Conservation (phyloP, 2,113 vertebrate genomes). For the Thunnus thynnus region DNA sequence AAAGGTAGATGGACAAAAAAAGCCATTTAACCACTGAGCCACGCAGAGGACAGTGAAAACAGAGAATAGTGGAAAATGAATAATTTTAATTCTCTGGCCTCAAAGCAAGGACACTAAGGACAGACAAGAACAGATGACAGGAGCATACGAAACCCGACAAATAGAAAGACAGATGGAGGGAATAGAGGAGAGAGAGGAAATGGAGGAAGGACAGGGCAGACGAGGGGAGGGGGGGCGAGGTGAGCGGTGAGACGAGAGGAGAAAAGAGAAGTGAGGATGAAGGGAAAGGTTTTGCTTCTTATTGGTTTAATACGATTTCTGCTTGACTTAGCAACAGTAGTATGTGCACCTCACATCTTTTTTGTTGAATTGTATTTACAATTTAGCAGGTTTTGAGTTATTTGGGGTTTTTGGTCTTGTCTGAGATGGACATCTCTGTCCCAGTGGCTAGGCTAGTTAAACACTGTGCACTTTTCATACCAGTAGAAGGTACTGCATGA, state of each 20-base stretch:
- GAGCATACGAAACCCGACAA: constrained; percentile 37
- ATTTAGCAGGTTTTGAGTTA: not conserved
- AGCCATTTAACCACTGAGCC: constrained; percentile 31
- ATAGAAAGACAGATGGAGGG: constrained; percentile 35
- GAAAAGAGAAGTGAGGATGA: not conserved
- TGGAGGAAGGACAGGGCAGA: constrained; percentile 19
- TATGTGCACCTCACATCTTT: not conserved
- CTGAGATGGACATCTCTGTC: not conserved
- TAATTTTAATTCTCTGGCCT: constrained; percentile 59
- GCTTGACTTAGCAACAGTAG: not conserved
- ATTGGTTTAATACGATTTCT: constrained; percentile 16
- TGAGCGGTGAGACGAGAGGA: constrained; percentile 8
- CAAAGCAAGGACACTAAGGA: constrained; percentile 72
- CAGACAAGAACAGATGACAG: constrained; percentile 44
- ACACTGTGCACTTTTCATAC: not conserved
- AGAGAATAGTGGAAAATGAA: constrained; percentile 44
- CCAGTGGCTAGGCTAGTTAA: constrained; percentile 2
- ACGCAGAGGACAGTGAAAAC: constrained; percentile 37
- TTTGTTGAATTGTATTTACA: not conserved
- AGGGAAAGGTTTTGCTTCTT: not conserved
- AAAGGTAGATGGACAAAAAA: constrained; percentile 12
- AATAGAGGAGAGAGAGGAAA: constrained; percentile 22
- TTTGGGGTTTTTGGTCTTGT: not conserved
- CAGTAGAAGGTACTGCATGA: not conserved
- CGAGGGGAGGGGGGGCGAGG: not conserved